These are phyloP conservation scores for Thera obeliscata DNA, from an alignment of 2,888 invertebrate genomes.

Conservation along the genomic window DNA sequence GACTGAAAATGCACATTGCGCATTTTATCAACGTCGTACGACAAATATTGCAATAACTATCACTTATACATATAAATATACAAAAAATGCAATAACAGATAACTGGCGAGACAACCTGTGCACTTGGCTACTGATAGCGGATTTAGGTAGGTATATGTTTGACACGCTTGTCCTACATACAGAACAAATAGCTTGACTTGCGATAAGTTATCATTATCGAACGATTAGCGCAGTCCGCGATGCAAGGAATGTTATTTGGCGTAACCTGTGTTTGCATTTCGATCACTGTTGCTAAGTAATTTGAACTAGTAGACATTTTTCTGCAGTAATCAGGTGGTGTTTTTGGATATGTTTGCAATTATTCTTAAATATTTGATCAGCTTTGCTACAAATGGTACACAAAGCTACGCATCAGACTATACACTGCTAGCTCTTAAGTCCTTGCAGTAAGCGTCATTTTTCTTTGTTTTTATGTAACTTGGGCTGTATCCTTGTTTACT, in stretches of 20 bases:
- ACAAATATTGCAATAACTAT: slow-evolving; percentile 14
- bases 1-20: background rate
- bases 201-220: slow-evolving; percentile 63
- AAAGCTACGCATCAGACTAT: no score
- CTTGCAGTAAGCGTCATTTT: no score
- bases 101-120: slow-evolving; percentile 71
- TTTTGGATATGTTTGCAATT: no score
- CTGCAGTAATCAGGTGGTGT: no score
- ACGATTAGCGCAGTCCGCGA: slow-evolving; percentile 46
- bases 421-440: no score
- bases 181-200: slow-evolving; percentile 68
- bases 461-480: no score
- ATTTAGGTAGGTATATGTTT: slow-evolving; percentile 40
- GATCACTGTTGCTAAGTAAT: slow-evolving; percentile 12
- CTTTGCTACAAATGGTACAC: no score
- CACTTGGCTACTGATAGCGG: slow-evolving; percentile 39
- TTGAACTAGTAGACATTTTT: no score
- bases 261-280: background rate
- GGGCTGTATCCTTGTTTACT: background rate
- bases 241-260: slow-evolving; percentile 32
- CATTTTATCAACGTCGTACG: slow-evolving; percentile 10
- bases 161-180: slow-evolving; percentile 58
- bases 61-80: slow-evolving; percentile 13
- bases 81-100: slow-evolving; percentile 61
- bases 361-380: background rate